These are phyloP conservation scores for Dasypus novemcinctus DNA, from an alignment of 2,113 vertebrate genomes.

Conservation along the genomic window DNA sequence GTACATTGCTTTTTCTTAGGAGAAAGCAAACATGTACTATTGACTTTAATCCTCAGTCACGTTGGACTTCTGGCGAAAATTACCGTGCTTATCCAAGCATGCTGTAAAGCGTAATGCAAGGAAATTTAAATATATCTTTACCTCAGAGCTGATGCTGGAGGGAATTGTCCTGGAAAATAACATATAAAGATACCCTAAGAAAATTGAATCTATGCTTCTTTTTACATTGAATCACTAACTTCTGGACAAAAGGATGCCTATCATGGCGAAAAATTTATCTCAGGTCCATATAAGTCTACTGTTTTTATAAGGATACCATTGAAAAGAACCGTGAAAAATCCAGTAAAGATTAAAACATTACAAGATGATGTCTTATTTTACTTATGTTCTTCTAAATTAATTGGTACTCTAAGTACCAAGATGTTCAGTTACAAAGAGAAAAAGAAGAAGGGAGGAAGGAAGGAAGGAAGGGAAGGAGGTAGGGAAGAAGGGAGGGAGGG, in stretches of 20 bases:
- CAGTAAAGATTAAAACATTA: background rate
- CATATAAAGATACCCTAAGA: background rate
- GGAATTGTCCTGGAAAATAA: background rate
- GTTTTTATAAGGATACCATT: background rate
- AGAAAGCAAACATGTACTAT: background rate
- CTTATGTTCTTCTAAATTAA: constrained; percentile 47
- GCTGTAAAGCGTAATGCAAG: background rate
- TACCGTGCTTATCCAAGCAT: background rate
- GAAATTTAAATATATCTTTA: background rate
- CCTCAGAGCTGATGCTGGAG: background rate
- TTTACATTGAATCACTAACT: background rate
- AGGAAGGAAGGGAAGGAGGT: background rate
- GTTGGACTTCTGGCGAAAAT: background rate
- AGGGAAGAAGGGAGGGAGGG: no score
- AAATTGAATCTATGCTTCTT: background rate
- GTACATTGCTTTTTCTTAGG: background rate
- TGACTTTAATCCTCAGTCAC: background rate
- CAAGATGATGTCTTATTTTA: constrained; percentile 3
- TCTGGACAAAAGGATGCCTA: background rate
- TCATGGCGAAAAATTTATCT: constrained; percentile 12
- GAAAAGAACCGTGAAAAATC: background rate
- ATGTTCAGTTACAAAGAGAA: background rate
- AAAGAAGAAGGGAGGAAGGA: background rate
- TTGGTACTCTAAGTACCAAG: background rate
- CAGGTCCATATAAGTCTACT: background rate